A percentile compares a stretch with the other conserved stretches of the same genome.
Conservation (phyloP, 1,140 invertebrate genomes). For the Apolygus lucorum region DNA sequence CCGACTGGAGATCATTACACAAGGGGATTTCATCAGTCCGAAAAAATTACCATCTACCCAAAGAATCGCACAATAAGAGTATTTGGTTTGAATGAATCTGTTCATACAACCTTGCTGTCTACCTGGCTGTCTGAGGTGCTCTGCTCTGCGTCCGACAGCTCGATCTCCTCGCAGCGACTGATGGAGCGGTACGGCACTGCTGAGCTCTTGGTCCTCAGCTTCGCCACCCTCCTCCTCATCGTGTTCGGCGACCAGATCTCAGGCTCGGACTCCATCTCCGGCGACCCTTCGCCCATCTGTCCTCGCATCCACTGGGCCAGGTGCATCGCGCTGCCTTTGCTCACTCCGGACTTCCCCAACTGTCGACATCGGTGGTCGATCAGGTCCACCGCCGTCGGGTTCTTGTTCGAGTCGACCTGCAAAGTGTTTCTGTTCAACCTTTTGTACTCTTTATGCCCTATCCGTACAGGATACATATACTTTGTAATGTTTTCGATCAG, state of each 20-base stretch:
- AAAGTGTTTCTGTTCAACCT: not conserved
- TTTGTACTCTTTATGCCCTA: not conserved
- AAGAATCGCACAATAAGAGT: too few relatives aligned
- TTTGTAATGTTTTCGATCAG: too few relatives aligned
- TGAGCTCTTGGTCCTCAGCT: not conserved
- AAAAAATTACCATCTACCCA: too few relatives aligned
- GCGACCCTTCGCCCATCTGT: constrained; percentile 42
- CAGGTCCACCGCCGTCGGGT: constrained; percentile 39
- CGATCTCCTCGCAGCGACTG: constrained; percentile 39
- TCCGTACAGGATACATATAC: too few relatives aligned
- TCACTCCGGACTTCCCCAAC: constrained; percentile 46
- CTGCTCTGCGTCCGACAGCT: constrained; percentile 51
- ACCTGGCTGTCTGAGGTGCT: constrained; percentile 64
- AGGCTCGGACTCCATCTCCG: constrained; percentile 43
- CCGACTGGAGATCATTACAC: too few relatives aligned
- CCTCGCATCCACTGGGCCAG: constrained; percentile 64
- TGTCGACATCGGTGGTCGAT: constrained; percentile 52
- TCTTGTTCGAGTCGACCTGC: not conserved
- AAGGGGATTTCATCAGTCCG: too few relatives aligned
- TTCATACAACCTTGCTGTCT: constrained; percentile 30
- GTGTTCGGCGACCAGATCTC: constrained; percentile 61
- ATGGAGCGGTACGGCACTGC: constrained; percentile 34
- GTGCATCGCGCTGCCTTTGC: constrained; percentile 53
- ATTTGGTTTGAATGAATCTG: too few relatives aligned
- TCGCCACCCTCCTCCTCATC: constrained; percentile 52